Evolutionary conservation across 2,888 invertebrate genomes (phyloP), one percentile per base, ranked within the genome.

Genomic region (Sinentomon sp.): DNA sequence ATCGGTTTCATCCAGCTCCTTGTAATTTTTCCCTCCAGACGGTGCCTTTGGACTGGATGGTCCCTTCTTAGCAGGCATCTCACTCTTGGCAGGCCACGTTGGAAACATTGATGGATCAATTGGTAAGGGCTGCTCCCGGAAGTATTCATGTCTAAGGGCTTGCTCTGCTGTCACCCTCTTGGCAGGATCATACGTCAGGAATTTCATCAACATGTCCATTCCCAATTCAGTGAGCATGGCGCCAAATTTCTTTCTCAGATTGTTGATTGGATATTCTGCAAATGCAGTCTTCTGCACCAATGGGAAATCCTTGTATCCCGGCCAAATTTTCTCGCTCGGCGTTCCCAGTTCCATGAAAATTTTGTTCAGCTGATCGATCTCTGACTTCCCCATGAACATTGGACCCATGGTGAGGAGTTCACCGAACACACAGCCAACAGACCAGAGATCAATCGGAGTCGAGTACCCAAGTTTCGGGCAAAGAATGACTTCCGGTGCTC

Each of bases 11-110:
- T n/a, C 68, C 53, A 71, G 56, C 53, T 78, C 74, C 50, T 85
- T 82, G 54, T 77, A 87, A 42, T 85, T 82, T 37, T 77, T 74
- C 30, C 89, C 89, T 12, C 89, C 89, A 17, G 83, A 83, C 0
- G 89, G 89, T 23, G 89, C 83, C 46, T 85, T 85, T 2, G 87
- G 89, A 33, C 80, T 78, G 3, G 74, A 72, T 27, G 66, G 67
- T 33, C 69, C 69, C 43, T 68, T 69, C 46, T 75, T 66, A 26
- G 70, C 68, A 33, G 75, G 76, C 45, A 82, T 65, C 53, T 97
- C 97, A 37, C 87, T 89, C 57, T 92, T 94, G 17, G 97, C 94
- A 9, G 94, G 94, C 92, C 92, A 97, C 10, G 94, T 99, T 7
- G 97, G 94, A 53, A 99, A 97, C 82, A 92, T 83, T 30, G 82